Evolutionary conservation across 2,113 vertebrate species (phyloP).

Genomic region (Coryphaenoides rupestris): DNA sequence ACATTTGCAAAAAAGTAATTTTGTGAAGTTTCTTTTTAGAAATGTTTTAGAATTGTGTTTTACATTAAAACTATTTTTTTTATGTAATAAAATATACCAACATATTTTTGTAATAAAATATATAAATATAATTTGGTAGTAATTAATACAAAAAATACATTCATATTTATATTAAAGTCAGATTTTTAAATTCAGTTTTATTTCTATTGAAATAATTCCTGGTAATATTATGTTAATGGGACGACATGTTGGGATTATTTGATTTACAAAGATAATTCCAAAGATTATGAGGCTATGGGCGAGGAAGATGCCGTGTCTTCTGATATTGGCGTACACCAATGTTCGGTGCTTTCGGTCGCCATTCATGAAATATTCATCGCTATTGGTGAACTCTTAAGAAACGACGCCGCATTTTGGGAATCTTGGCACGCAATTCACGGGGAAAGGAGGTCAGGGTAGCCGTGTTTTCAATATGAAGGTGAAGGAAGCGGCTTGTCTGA

Average conservation of each 20-base stretch:
- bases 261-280: constrained; percentile 54
- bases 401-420: constrained; percentile 69
- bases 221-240: constrained; percentile 4
- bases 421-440: constrained; percentile 64
- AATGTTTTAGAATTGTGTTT: background rate
- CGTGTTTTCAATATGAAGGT: constrained; percentile 43
- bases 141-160: too few relatives aligned
- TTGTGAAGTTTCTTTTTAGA: background rate
- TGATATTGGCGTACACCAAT: constrained; percentile 77
- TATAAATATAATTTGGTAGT: background rate
- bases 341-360: constrained; percentile 71
- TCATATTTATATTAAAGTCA: too few relatives aligned
- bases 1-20: background rate
- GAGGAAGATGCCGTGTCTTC: constrained; percentile 78
- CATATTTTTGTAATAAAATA: background rate
- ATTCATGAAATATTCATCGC: constrained; percentile 85
- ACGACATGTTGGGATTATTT: background rate
- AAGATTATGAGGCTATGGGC: constrained; percentile 76
- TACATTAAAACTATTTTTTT: background rate
- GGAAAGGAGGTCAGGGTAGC: constrained; percentile 53
- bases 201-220: background rate
- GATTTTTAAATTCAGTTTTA: background rate
- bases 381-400: constrained; percentile 79
- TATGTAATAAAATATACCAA: background rate
- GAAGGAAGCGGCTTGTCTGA: constrained; percentile 27